Base-by-base conservation (phyloP, 2,113 vertebrate genomes). In the Microtus montanus region DNA sequence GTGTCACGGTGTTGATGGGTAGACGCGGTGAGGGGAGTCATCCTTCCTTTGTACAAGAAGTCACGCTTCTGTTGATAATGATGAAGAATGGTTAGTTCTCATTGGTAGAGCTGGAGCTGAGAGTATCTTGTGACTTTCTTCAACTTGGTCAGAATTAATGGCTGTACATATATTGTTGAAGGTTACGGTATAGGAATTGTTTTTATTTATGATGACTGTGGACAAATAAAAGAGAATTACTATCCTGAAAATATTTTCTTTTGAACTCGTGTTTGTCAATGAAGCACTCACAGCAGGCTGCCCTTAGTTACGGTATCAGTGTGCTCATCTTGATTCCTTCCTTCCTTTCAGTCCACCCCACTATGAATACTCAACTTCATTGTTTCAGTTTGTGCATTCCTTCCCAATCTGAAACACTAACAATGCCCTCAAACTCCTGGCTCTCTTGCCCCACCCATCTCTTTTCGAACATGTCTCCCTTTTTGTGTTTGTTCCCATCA, bases 391-490 rank as follows among this genome's bases (percentile, higher is more conserved):
- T 14, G 26, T n/a, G 52, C 26, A 44, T 73, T 33, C 26, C 30
- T 85, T 90, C 92, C 24, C 54, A n/a, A 77, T 52, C 26, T 85
- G 84, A 95, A 87, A 73, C 35, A 41, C 66, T 41, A 71, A 64
- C 8, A 26, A 3, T 70, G 2, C 35, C 68, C 73, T 71, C 3
- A n/a, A 8, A 61, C 41, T 19, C 38, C 1, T 12, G 47, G 4
- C 35, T 8, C 13, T 74, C 47, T n/a, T 47, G 0, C 4, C 44
- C 24, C 6, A 28, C 38, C 30, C 0, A 1, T 5, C 44, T 68
- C 6, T 79, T 80, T 92, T 66, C 20, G 3, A 75, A 83, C 2
- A 4, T 2, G 1, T 75, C 33, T 30, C 30, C 19, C 24, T 66
- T 41, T 91, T n/a, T 80, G 17, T 80, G 82, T 82, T 41, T 15